Conservation (phyloP, 2,888 invertebrate genomes). For the Bembecia ichneumoniformis region DNA sequence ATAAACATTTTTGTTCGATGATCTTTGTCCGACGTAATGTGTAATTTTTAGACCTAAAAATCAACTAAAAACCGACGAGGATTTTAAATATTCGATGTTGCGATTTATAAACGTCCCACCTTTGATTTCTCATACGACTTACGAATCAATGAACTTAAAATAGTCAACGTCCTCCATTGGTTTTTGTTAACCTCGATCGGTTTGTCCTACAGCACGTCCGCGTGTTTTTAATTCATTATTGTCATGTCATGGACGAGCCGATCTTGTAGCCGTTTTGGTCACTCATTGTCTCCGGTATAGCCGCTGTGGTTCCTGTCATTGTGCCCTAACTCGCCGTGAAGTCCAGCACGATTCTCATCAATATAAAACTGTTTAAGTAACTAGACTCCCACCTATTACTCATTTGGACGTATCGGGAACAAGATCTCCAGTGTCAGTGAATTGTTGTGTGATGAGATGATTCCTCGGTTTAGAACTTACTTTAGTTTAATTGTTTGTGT, state of each 20-base stretch:
- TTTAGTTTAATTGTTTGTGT: constrained; percentile 32
- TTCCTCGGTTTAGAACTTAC: constrained; percentile 32
- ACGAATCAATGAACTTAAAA: constrained; percentile 29
- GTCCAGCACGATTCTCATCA: constrained; percentile 45
- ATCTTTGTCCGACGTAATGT: too few relatives aligned
- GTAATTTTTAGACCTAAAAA: too few relatives aligned
- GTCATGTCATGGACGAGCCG: constrained; percentile 56
- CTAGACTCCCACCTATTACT: constrained; percentile 39
- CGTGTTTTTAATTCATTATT: constrained; percentile 33
- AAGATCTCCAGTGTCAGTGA: constrained; percentile 20
- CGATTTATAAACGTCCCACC: too few relatives aligned
- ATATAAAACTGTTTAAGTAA: constrained; percentile 60
- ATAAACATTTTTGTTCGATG: too few relatives aligned
- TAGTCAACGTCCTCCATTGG: constrained; percentile 34
- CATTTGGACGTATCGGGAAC: constrained; percentile 21
- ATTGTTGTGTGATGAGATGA: constrained; percentile 43
- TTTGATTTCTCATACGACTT: not conserved
- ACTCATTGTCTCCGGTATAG: constrained; percentile 46
- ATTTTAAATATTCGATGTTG: too few relatives aligned
- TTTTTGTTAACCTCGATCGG: constrained; percentile 50
- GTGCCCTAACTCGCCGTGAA: constrained; percentile 61
- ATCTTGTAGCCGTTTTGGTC: constrained; percentile 23
- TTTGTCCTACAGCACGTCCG: constrained; percentile 25
- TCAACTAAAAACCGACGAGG: too few relatives aligned
- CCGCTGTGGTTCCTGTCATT: constrained; percentile 67